phyloP scores from a whole-genome alignment of 2,113 vertebrate species.

The Nyctibius bracteatus region DNA sequence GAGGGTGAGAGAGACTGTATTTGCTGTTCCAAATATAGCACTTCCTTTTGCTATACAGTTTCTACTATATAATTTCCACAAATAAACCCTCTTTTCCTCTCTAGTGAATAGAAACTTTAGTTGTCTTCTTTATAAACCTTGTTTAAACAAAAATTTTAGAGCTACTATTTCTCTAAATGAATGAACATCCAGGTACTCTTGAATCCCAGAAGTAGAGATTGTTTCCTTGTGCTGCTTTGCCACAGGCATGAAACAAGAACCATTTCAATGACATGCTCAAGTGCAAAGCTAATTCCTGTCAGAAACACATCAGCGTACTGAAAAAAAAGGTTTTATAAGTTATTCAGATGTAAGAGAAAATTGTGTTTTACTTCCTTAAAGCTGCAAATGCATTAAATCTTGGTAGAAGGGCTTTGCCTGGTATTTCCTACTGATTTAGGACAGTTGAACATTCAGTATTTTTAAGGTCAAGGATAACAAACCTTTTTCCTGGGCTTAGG shows the following conservation, averaged over 20 bases:
- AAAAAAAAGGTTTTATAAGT: neutral
- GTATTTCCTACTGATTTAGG: neutral
- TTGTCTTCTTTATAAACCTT: neutral
- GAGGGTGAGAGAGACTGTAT: neutral
- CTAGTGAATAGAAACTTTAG: neutral
- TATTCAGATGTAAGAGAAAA: neutral
- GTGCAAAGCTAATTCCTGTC: neutral
- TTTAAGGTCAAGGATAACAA: neutral
- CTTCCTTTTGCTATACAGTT: neutral
- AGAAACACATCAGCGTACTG: neutral
- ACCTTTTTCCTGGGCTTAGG: neutral
- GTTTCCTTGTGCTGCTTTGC: neutral
- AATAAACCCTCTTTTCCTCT: neutral
- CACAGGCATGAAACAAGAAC: neutral
- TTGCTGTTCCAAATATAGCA: neutral
- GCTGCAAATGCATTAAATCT: neutral
- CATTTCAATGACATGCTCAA: neutral
- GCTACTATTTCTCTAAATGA: neutral
- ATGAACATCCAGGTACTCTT: neutral
- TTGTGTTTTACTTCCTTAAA: neutral
- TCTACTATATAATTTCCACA: neutral
- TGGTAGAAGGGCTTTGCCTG: neutral
- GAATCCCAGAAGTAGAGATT: neutral
- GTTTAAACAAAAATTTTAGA: neutral
- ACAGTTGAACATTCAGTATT: neutral